Evolutionary conservation across 2,113 vertebrate species (phyloP).

Genomic region (Malurus melanocephalus): DNA sequence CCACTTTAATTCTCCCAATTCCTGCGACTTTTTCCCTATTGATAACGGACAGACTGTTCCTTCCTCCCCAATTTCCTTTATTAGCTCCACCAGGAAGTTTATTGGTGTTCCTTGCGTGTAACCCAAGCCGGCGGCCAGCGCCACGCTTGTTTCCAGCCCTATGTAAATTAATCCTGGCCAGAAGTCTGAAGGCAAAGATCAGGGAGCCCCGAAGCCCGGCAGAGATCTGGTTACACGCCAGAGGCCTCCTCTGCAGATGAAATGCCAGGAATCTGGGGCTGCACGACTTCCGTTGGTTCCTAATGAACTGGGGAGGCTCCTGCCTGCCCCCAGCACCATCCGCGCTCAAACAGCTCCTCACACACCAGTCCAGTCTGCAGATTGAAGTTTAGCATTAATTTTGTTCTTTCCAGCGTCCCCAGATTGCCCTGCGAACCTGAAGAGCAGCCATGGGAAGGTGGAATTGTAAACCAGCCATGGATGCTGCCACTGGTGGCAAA

Average conservation of each 20-base stretch:
- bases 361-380: not conserved
- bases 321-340: slow-evolving; percentile 38
- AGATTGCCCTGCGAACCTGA: not conserved
- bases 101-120: slow-evolving; percentile 66
- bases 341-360: slow-evolving; percentile 20
- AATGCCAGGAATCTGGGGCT: slow-evolving; percentile 53
- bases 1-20: slow-evolving; percentile 53
- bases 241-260: slow-evolving; percentile 61
- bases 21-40: slow-evolving; percentile 55
- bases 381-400: not conserved
- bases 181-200: slow-evolving; percentile 64
- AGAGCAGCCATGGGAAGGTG: not conserved
- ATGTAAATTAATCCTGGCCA: slow-evolving; percentile 72
- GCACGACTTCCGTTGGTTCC: slow-evolving; percentile 48
- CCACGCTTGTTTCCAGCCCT: slow-evolving; percentile 56
- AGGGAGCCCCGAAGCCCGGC: slow-evolving; percentile 54
- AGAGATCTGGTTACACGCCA: slow-evolving; percentile 65
- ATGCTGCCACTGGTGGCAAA: not conserved
- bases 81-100: slow-evolving; percentile 75
- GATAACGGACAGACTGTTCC: slow-evolving; percentile 73
- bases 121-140: slow-evolving; percentile 57
- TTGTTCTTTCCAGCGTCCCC: not conserved
- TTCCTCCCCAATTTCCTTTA: slow-evolving; percentile 76
- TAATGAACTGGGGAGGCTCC: slow-evolving; percentile 55
- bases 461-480: not conserved